Evolutionary conservation across 2,113 vertebrate species (phyloP).

Genomic region (Collichthys lucidus): DNA sequence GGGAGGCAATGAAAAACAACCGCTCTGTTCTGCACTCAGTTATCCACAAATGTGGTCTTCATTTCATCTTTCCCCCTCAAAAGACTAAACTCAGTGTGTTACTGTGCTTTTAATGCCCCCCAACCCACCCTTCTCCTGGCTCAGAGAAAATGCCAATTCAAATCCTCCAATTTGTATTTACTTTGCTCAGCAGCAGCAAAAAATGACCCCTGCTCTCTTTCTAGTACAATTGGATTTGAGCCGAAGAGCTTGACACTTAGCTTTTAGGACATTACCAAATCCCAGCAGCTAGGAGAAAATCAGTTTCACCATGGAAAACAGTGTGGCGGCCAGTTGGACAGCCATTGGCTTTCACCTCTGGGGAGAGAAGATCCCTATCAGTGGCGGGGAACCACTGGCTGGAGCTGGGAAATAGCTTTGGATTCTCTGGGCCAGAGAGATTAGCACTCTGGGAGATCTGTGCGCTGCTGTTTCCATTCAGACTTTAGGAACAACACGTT

Average conservation of each 20-base stretch:
- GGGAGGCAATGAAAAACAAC: conserved; percentile 49
- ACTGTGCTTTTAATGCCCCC: conserved; percentile 27
- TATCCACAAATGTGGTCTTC: conserved; percentile 55
- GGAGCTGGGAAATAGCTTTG: conserved; percentile 26
- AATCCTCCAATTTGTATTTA: conserved; percentile 53
- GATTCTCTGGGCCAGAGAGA: conserved; percentile 24
- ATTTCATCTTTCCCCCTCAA: conserved; percentile 31
- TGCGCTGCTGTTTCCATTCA: neutral
- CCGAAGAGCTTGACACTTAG: conserved; percentile 31
- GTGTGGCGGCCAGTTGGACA: conserved; percentile 17
- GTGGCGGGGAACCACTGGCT: conserved; percentile 5
- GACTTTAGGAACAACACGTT: conserved; percentile 10
- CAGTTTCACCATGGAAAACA: conserved; percentile 45
- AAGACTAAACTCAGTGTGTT: conserved; percentile 37
- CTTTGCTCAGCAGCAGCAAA: conserved; percentile 40
- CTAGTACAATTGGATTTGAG: conserved; percentile 35
- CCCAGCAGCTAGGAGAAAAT: conserved; percentile 38
- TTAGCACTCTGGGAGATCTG: conserved; percentile 23
- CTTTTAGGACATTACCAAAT: conserved; percentile 40
- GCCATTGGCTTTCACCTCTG: conserved; percentile 19
- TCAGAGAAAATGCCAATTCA: conserved; percentile 35
- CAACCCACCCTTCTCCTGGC: conserved; percentile 9
- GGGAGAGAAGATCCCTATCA: conserved; percentile 43
- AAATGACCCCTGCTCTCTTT: conserved; percentile 38
- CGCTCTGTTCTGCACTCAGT: conserved; percentile 38